These are phyloP conservation scores for Peromyscus polionotus DNA, from an alignment of 2,113 vertebrate genomes.

Conservation along the genomic window DNA sequence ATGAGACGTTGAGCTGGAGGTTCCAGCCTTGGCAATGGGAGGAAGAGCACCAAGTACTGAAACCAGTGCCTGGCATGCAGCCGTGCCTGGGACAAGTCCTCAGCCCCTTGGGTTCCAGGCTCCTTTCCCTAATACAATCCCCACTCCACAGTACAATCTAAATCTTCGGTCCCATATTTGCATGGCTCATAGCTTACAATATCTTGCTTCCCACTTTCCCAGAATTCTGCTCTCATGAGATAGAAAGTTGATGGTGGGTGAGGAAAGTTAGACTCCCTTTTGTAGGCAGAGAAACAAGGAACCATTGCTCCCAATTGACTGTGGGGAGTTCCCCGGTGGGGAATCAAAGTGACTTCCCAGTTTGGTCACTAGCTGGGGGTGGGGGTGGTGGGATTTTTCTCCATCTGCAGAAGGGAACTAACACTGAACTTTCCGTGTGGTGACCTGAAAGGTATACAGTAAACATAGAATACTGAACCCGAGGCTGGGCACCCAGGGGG, in stretches of 20 bases:
- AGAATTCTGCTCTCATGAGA: constrained; percentile 40
- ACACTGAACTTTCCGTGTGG: background rate
- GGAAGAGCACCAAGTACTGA: background rate
- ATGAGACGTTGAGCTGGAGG: background rate
- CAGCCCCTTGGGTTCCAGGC: no score
- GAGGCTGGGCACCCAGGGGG: background rate
- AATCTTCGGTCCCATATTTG: background rate
- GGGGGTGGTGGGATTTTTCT: background rate
- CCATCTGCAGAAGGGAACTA: background rate
- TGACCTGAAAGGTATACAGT: background rate
- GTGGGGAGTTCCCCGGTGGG: background rate
- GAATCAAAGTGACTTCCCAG: background rate
- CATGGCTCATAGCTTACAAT: constrained; percentile 7
- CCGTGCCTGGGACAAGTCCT: background rate
- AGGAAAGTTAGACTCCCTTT: background rate
- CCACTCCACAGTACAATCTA: background rate
- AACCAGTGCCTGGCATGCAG: background rate
- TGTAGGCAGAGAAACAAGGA: background rate
- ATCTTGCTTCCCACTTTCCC: background rate
- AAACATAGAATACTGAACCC: background rate
- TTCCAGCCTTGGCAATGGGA: background rate
- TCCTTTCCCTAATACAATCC: background rate
- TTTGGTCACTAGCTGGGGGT: background rate
- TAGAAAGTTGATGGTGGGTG: background rate
- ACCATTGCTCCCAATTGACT: background rate